Evolutionary conservation across 2,888 invertebrate species (phyloP).

Genomic region (Chaetogeoica ovagalla): DNA sequence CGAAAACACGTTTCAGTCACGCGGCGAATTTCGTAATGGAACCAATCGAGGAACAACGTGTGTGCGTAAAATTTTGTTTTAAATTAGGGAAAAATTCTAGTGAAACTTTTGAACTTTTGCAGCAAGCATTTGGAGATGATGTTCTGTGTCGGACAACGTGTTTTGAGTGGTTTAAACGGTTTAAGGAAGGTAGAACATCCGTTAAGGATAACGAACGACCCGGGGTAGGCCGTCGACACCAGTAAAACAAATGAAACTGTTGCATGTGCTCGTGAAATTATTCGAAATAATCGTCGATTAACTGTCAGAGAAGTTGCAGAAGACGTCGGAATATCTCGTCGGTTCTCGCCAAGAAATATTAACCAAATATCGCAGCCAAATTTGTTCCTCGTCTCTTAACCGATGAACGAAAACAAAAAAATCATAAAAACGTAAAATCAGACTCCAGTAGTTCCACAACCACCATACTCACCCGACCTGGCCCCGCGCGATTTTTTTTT

Average conservation of each 20-base stretch:
- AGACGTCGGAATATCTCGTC: too few relatives aligned
- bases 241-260: not conserved
- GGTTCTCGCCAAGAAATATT: too few relatives aligned
- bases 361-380: too few relatives aligned
- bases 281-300: constrained; percentile 28
- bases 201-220: constrained; percentile 21
- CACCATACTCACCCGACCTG: too few relatives aligned
- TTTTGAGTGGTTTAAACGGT: constrained; percentile 29
- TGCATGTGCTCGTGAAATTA: constrained; percentile 20
- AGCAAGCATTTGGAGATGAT: constrained; percentile 38
- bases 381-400: too few relatives aligned
- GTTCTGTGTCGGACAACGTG: constrained; percentile 20
- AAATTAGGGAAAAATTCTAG: constrained; percentile 20
- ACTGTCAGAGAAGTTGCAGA: constrained; percentile 1
- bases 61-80: constrained; percentile 29
- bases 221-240: too few relatives aligned
- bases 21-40: constrained; percentile 24
- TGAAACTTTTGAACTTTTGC: constrained; percentile 20
- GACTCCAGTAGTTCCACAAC: too few relatives aligned
- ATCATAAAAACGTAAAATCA: too few relatives aligned
- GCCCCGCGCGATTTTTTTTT: too few relatives aligned
- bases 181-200: constrained; percentile 27
- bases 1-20: constrained; percentile 14
- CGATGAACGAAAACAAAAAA: too few relatives aligned
- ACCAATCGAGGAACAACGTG: constrained; percentile 31